Base-by-base conservation (phyloP, 1,140 invertebrate species). In the Paracyclopina nana region DNA sequence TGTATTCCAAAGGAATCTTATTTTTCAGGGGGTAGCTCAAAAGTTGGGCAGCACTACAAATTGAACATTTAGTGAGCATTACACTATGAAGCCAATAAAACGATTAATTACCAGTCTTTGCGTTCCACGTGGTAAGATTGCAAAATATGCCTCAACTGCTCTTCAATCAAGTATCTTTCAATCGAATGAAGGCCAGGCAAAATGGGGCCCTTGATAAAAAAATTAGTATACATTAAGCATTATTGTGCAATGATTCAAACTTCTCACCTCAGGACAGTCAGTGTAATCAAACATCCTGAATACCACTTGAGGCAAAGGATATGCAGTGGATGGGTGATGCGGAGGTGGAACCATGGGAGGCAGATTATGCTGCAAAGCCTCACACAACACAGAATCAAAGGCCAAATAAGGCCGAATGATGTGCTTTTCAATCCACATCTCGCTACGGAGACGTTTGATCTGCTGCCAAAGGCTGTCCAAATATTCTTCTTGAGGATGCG, bases 251-350 rank as follows among this genome's bases (percentile, higher is more conserved):
- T n/a, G n/a, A n/a, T n/a, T n/a, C n/a, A n/a, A n/a, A n/a, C n/a
- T n/a, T n/a, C n/a, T n/a, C 53, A 63, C 84, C 66, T 94, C 90
- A 8, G 91, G 88, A 61, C 92, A 95, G 67, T 99, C 92, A 4
- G 91, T 95, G 61, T 97, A 95, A 66, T 97, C 92, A 70, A 99
- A 99, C 76, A 99, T 83, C 34, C 82, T 52, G 68, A 82, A 92
- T 6, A 88, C 80, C 4, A 87, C 83, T 60, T 78, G 76, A 0
- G 85, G 83, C 70, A 91, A 77, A 1, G 92, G 87, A 66, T 96
- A 95, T 18, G 73, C 67, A 60, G 79, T 82, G 24, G 74, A 74
- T 58, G 88, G 81, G 64, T 92, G 81, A 67, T 96, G 88, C 0
- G 85, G 83, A 3, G 84, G 83, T n/a, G 82, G 77, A 40, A 78